Evolutionary conservation across 2,797 vertebrate species (phyloP), one percentile per base, ranked within the genome.

Genomic region (Megaceryle alcyon): DNA sequence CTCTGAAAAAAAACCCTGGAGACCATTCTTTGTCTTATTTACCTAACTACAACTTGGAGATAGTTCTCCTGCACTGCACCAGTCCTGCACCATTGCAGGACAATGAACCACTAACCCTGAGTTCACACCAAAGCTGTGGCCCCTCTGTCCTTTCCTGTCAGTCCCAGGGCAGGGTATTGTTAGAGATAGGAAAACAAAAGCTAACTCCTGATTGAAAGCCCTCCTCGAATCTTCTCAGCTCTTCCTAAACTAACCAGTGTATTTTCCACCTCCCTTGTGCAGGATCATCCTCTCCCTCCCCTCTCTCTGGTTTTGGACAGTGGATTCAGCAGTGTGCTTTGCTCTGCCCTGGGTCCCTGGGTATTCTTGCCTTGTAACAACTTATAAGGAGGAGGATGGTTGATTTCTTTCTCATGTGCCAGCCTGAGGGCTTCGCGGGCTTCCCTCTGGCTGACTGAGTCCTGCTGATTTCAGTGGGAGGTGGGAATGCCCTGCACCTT

Each of bases 251-350:
- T 28, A 72, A 21, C 13, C 26, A 10, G 6, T 31, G 3, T 25
- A 43, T 69, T 54, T 20, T 61, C 0, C 0, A 0, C 10, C 77
- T 86, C 43, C 41, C 71, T 37, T 23, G 41, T 3, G 4, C 20
- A 54, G 80, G 44, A 44, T 23, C 41, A 19, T 21, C 26, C 35
- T 39, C 41, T 54, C 53, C 22, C 14, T 54, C 14, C 20, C 18
- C 14, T 12, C 21, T 19, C 49, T 12, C 57, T 31, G 7, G 22
- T 18, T 48, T 25, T 29, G 60, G 60, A 25, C 39, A 41, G 41
- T 3, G 10, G 18, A 44, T 6, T 41, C 6, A 56, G 19, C 19
- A 43, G 7, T 2, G 9, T 8, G 33, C 70, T 82, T 39, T 37
- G 8, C 33, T 35, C 59, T 56, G 44, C 31, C 41, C 44, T 33